phyloP scores from a whole-genome alignment of 2,797 vertebrate genomes.

The Intellagama lesueurii region DNA sequence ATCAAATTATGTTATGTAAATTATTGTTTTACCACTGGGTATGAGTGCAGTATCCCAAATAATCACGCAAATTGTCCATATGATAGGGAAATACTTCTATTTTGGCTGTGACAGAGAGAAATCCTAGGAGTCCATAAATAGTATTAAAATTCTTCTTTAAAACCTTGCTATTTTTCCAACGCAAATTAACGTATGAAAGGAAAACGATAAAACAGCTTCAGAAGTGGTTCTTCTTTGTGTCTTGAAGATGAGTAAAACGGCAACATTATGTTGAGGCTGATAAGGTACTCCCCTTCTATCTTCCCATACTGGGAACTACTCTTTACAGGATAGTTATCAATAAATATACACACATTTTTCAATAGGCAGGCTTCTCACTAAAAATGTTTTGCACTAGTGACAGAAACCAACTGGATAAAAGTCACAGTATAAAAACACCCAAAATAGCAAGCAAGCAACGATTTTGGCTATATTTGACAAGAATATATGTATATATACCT shows the following conservation, averaged over 20 bases:
- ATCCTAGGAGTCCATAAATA: slow-evolving; percentile 77
- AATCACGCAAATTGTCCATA: slow-evolving; percentile 76
- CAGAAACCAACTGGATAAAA: slow-evolving; percentile 69
- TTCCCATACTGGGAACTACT: slow-evolving; percentile 80
- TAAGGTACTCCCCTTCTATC: slow-evolving; percentile 80
- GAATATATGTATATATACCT: slow-evolving; percentile 86
- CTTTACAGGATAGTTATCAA: slow-evolving; percentile 83
- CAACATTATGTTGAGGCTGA: slow-evolving; percentile 79
- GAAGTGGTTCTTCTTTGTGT: slow-evolving; percentile 76
- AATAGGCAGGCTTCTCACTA: slow-evolving; percentile 61
- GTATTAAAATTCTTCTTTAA: slow-evolving; percentile 78
- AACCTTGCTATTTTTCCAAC: slow-evolving; percentile 78
- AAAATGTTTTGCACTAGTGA: slow-evolving; percentile 61
- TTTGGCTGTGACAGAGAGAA: slow-evolving; percentile 75
- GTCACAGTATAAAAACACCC: slow-evolving; percentile 67
- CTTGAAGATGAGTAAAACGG: slow-evolving; percentile 80
- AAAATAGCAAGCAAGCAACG: slow-evolving; percentile 71
- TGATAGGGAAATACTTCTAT: slow-evolving; percentile 75
- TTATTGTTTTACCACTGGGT: slow-evolving; percentile 64
- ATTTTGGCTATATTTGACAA: slow-evolving; percentile 70
- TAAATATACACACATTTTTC: slow-evolving; percentile 69
- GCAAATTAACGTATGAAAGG: slow-evolving; percentile 71
- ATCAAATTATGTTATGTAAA: slow-evolving; percentile 68
- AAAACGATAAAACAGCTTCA: slow-evolving; percentile 76
- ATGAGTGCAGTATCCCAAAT: slow-evolving; percentile 56